phyloP scores from a whole-genome alignment of 2,888 invertebrate species.

The Drosophila koepferae region DNA sequence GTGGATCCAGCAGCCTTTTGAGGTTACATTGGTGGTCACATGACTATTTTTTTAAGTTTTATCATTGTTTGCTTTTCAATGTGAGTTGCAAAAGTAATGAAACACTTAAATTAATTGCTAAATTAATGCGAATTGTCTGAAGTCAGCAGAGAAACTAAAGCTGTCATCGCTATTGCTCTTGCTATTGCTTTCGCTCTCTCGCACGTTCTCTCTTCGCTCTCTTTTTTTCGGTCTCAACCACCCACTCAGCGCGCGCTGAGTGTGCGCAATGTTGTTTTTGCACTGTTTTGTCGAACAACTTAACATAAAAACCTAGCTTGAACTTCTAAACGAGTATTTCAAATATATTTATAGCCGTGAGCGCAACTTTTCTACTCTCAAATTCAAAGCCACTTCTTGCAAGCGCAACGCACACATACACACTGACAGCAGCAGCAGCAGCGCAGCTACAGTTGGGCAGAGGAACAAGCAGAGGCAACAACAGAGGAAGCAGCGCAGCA shows the following conservation, averaged over 20 bases:
- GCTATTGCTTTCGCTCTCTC: slow-evolving; percentile 10
- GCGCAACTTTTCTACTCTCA: slow-evolving; percentile 43
- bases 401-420: slow-evolving; percentile 49
- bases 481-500: slow-evolving; percentile 30
- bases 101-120: slow-evolving; percentile 63
- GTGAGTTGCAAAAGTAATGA: slow-evolving; percentile 28
- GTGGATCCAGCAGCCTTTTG: slow-evolving; percentile 1
- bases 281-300: slow-evolving; percentile 3
- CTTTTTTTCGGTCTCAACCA: slow-evolving; percentile 19
- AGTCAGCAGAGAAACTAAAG: slow-evolving; percentile 66
- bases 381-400: slow-evolving; percentile 54
- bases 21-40: slow-evolving; percentile 35
- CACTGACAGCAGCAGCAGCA: slow-evolving; percentile 38
- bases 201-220: slow-evolving; percentile 3
- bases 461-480: background rate
- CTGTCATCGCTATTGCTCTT: slow-evolving; percentile 36
- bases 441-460: slow-evolving; percentile 9
- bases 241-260: slow-evolving; percentile 53
- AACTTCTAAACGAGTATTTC: slow-evolving; percentile 51
- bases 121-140: slow-evolving; percentile 69
- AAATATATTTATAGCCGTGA: slow-evolving; percentile 64
- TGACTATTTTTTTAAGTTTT: slow-evolving; percentile 25
- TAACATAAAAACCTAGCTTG: slow-evolving; percentile 44
- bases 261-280: slow-evolving; percentile 49
- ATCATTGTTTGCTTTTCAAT: background rate